Conservation (phyloP, 2,797 vertebrate genomes). For the Xiphorhynchus erythropygius region DNA sequence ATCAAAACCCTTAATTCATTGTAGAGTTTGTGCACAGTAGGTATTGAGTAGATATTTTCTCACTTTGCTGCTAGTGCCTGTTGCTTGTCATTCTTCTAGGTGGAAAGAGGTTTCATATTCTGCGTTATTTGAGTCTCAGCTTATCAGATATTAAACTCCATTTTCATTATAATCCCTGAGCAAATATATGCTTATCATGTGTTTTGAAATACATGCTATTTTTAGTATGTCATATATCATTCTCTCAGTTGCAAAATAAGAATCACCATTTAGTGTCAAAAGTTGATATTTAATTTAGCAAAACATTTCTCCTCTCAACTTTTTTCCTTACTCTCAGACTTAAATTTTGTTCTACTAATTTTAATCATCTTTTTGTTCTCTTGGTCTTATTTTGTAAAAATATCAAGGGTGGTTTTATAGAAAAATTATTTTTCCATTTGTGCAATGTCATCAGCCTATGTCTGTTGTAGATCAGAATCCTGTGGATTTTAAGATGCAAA, state of each 20-base stretch:
- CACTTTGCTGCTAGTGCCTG: neutral
- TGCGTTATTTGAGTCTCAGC: neutral
- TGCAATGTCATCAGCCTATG: neutral
- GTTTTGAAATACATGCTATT: neutral
- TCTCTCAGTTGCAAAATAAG: neutral
- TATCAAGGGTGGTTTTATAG: neutral
- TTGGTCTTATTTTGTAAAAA: neutral
- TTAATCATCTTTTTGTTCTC: neutral
- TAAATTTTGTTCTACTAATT: neutral
- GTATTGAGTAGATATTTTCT: neutral
- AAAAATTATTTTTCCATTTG: neutral
- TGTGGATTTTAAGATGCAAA: neutral
- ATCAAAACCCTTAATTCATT: slow-evolving; percentile 49
- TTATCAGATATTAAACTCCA: neutral
- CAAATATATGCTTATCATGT: neutral
- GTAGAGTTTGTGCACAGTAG: neutral
- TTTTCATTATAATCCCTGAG: neutral
- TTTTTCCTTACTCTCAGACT: neutral
- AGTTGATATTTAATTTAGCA: neutral
- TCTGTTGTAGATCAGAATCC: neutral
- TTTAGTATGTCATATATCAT: neutral
- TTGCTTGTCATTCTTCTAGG: neutral
- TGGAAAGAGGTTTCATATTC: neutral
- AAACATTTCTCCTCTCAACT: neutral
- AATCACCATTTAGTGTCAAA: neutral